These are phyloP conservation scores for Magallana ariakensis DNA, from an alignment of 1,140 invertebrate genomes.

Conservation along the genomic window DNA sequence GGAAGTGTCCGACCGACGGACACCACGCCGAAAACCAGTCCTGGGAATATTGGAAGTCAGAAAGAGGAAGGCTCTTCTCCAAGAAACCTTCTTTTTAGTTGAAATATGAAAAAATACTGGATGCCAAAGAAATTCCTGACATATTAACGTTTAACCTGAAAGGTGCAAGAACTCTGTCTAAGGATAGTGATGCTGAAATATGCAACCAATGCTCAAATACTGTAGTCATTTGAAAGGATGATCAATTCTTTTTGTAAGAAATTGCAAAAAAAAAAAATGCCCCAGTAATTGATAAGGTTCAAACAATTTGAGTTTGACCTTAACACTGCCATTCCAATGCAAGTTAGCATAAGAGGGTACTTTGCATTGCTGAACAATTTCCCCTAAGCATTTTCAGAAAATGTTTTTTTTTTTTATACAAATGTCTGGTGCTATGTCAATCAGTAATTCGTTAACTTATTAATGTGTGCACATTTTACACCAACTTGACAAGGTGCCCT, in stretches of 20 bases:
- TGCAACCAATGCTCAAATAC: constrained; percentile 22
- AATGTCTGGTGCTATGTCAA: constrained; percentile 7
- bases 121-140: constrained; percentile 14
- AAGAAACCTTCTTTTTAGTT: background rate
- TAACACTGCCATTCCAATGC: constrained; percentile 26
- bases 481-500: background rate
- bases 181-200: background rate
- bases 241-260: background rate
- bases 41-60: background rate
- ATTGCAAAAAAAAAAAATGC: background rate
- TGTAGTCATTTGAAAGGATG: constrained; percentile 27
- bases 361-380: constrained; percentile 31
- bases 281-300: background rate
- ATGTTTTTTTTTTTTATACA: background rate
- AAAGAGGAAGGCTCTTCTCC: background rate
- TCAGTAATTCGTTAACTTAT: background rate
- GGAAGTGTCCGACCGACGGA: background rate
- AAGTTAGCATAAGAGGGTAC: constrained; percentile 9
- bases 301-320: background rate
- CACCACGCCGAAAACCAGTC: background rate
- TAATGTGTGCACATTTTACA: background rate
- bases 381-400: constrained; percentile 8
- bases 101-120: constrained; percentile 7
- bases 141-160: background rate
- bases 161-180: background rate